Base-by-base conservation (phyloP, 2,888 invertebrate genomes). In the Tenthredo scrophulariae region DNA sequence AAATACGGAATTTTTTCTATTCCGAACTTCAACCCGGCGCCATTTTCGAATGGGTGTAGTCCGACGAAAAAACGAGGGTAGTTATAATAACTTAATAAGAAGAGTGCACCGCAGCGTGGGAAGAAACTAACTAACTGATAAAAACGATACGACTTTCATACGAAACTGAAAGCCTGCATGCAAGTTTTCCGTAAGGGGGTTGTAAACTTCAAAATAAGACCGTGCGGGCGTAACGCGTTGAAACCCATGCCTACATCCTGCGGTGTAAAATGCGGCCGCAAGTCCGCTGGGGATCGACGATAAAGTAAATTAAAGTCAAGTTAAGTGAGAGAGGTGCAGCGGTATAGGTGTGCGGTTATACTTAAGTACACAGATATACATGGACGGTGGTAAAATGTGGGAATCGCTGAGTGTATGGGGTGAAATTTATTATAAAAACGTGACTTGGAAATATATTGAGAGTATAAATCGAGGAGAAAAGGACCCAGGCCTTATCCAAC, bases 301-400 rank as follows among this genome's bases (percentile, higher is more conserved):
- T 77, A 77, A 77, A 77, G 50, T 77, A 54, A 77, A 77, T 77
- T 77, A 77, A 77, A 77, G 77, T 77, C 77, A 54, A 54, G 54
- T 18, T 50, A 77, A 77, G 33, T 54, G 77, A 77, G 29, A 33
- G 29, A 54, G 77, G 54, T 29, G 54, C 77, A 54, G 50, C 29
- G 1, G 1, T 37, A 29, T 29, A 77, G 29, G 54, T 18, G 77
- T n/a, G 75, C 26, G 50, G 29, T 40, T 77, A 29, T 77, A 50
- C 29, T 18, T 77, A 26, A 29, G 18, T 29, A 18, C 33, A 29
- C 29, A 50, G n/a, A 29, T 13, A 15, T 22, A 74, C 13, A 13
- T 46, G 74, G 26, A 46, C 1, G 1, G 13, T 18, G 37, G 40
- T 74, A 22, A 13, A 43, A 43, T 10, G 43, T 67, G 18, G 22